A percentile compares a stretch with the other conserved stretches of the same genome.
phyloP scores from a whole-genome alignment of 2,888 invertebrate species.

The Acanthosepion lycidas region DNA sequence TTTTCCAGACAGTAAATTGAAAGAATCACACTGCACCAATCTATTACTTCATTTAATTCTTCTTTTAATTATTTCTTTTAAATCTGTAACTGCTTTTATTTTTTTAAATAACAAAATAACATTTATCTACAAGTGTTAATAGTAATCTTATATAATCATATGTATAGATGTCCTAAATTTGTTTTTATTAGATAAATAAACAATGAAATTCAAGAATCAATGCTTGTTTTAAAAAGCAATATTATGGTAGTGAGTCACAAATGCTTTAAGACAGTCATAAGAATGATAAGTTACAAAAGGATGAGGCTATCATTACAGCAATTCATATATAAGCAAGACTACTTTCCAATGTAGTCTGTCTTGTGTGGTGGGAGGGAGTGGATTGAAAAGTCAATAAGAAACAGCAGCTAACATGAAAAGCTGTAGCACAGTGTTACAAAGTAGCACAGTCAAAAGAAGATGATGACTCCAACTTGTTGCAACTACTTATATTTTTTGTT shows the following conservation, averaged over 20 bases:
- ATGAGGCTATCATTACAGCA: constrained; percentile 17
- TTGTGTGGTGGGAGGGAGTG: background rate
- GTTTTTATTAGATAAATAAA: background rate
- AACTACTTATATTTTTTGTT: background rate
- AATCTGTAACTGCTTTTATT: background rate
- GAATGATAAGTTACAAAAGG: background rate
- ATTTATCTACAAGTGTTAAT: background rate
- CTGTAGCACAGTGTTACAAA: background rate
- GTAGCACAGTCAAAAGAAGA: background rate
- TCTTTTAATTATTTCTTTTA: background rate
- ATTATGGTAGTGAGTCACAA: background rate
- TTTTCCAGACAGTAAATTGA: background rate
- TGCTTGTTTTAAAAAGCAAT: background rate
- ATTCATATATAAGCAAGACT: constrained; percentile 4
- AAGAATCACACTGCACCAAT: background rate
- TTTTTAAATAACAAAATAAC: background rate
- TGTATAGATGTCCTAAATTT: background rate
- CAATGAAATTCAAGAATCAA: background rate
- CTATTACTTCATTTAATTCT: too few relatives aligned
- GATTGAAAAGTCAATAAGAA: constrained; percentile 8
- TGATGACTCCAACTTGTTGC: constrained; percentile 10
- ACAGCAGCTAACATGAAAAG: background rate
- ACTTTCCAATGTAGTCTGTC: constrained; percentile 18
- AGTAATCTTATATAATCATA: background rate
- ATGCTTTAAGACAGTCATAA: background rate